Evolutionary conservation across 2,888 invertebrate species (phyloP).

Genomic region (Zonitis immaculata): DNA sequence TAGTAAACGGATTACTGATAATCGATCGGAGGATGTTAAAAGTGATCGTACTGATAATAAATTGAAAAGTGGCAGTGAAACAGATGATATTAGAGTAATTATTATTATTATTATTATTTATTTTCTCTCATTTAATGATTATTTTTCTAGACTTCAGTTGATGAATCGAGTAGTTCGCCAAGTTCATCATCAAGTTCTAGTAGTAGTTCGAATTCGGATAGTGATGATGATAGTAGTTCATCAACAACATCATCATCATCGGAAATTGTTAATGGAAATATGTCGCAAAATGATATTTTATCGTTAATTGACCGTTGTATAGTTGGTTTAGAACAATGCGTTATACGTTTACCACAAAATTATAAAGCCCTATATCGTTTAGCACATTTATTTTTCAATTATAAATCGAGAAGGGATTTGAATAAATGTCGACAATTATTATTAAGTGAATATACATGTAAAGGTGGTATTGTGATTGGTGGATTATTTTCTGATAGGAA

Average conservation of each 20-base stretch:
- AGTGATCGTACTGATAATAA: slow-evolving; percentile 9
- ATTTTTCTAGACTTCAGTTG: slow-evolving; percentile 24
- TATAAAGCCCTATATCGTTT: slow-evolving; percentile 89
- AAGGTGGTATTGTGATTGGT: slow-evolving; percentile 62
- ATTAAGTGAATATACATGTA: slow-evolving; percentile 63
- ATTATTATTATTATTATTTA: neutral
- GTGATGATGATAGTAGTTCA: slow-evolving; percentile 52
- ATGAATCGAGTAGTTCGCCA: slow-evolving; percentile 21
- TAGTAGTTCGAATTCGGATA: slow-evolving; percentile 51
- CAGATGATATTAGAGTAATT: slow-evolving; percentile 32
- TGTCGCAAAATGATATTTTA: slow-evolving; percentile 40
- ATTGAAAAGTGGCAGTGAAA: slow-evolving; percentile 25
- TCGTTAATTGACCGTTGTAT: slow-evolving; percentile 43
- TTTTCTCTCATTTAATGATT: neutral
- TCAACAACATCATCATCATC: slow-evolving; percentile 37
- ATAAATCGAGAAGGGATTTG: slow-evolving; percentile 62
- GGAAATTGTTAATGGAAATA: slow-evolving; percentile 36
- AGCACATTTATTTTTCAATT: slow-evolving; percentile 74
- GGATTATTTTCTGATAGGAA: slow-evolving; percentile 85
- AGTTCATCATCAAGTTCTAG: slow-evolving; percentile 54
- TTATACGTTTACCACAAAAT: slow-evolving; percentile 81
- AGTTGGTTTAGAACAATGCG: slow-evolving; percentile 71
- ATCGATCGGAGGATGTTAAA: slow-evolving; percentile 30
- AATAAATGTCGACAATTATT: slow-evolving; percentile 67
- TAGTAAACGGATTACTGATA: slow-evolving; percentile 29